A percentile compares a stretch with the other conserved stretches of the same genome.
Evolutionary conservation across 2,113 vertebrate genomes (phyloP).

Genomic region (Neogale vison): DNA sequence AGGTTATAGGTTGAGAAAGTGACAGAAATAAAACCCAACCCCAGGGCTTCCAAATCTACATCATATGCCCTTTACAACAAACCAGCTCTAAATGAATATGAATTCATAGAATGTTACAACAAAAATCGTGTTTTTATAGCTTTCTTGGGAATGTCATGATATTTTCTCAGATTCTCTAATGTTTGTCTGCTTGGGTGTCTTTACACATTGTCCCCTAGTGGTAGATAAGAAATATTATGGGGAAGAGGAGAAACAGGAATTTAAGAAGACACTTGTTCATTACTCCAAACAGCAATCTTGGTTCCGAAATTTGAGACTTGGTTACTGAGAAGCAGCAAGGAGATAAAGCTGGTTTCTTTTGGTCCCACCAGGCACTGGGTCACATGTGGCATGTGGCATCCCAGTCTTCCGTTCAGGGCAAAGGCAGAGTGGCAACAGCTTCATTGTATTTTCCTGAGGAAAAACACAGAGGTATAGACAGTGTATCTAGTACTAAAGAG

Average conservation of each 20-base stretch:
- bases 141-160: not conserved
- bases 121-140: not conserved
- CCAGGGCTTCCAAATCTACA: not conserved
- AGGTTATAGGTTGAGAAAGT: not conserved
- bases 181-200: not conserved
- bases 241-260: not conserved
- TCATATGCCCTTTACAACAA: not conserved
- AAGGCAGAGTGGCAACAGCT: not conserved
- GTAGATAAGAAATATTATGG: conserved; percentile 42
- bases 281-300: not conserved
- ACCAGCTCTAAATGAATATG: not conserved
- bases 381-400: not conserved
- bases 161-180: conserved; percentile 34
- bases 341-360: not conserved
- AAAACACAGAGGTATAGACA: not conserved
- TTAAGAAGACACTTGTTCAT: not conserved
- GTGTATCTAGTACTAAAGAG: not conserved
- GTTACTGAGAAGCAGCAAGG: not conserved
- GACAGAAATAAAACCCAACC: not conserved
- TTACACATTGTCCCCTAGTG: not conserved
- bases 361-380: not conserved
- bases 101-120: not conserved
- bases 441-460: not conserved
- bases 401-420: not conserved
- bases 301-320: not conserved